phyloP scores from a whole-genome alignment of 2,113 vertebrate genomes.

The Cololabis saira region DNA sequence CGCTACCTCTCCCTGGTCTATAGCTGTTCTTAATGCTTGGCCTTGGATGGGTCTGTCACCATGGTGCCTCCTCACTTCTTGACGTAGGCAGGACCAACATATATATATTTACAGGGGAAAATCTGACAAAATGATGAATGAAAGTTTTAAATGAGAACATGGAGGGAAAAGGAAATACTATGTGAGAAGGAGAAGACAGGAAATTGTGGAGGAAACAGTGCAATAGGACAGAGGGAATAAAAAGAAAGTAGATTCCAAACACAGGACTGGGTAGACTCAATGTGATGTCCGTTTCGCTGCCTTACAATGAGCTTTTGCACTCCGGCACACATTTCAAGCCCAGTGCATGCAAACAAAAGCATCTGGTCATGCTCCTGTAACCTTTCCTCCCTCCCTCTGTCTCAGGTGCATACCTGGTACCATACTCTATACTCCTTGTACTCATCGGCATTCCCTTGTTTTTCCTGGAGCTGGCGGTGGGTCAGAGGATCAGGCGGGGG shows the following conservation, averaged over 20 bases:
- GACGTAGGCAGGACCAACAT: conserved; percentile 55
- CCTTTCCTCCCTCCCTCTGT: neutral
- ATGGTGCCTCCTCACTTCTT: conserved; percentile 64
- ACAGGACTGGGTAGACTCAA: conserved; percentile 12
- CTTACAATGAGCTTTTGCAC: conserved; percentile 14
- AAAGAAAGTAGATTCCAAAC: conserved; percentile 20
- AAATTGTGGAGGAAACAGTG: neutral
- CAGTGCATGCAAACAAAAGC: neutral
- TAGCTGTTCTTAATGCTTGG: conserved; percentile 33
- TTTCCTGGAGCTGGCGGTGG: conserved; percentile 97
- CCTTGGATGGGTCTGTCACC: conserved; percentile 61
- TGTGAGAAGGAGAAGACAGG: neutral
- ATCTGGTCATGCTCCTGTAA: neutral
- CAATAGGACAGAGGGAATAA: neutral
- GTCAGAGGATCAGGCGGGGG: conserved; percentile 94
- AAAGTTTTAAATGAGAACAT: neutral
- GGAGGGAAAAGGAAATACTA: neutral
- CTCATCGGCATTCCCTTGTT: conserved; percentile 96
- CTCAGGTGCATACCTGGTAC: conserved; percentile 94
- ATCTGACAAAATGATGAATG: conserved; percentile 15
- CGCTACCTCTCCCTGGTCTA: neutral
- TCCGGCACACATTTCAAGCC: neutral
- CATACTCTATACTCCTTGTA: conserved; percentile 94
- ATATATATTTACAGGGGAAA: neutral
- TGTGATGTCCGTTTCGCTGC: neutral